Evolutionary conservation across 2,113 vertebrate species (phyloP).

Genomic region (human): DNA sequence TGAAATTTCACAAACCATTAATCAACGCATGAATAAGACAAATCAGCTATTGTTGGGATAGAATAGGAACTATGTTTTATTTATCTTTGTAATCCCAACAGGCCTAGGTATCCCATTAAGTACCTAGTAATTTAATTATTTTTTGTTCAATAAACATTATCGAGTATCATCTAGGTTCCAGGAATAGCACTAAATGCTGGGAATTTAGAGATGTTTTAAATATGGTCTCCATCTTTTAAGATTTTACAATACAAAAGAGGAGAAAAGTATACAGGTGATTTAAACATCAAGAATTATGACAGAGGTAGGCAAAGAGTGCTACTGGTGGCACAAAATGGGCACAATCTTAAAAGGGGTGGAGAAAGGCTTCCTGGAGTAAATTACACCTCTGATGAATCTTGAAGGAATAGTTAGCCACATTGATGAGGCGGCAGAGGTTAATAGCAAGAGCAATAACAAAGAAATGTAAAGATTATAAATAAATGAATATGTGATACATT

Average conservation of each 20-base stretch:
- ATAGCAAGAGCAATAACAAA: constrained; percentile 35
- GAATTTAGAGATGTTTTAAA: constrained; percentile 27
- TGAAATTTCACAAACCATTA: neutral
- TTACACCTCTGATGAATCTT: neutral
- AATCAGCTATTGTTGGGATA: neutral
- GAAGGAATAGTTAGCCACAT: neutral
- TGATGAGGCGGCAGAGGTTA: neutral
- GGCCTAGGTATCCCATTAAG: neutral
- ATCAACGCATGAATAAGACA: neutral
- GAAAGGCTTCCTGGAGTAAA: constrained; percentile 12
- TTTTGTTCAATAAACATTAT: constrained; percentile 16
- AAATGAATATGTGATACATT: constrained; percentile 3
- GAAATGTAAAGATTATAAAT: neutral
- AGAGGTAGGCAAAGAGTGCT: neutral
- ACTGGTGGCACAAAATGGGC: neutral
- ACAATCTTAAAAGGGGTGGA: neutral
- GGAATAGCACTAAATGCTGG: neutral
- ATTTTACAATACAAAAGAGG: neutral
- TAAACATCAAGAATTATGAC: constrained; percentile 19
- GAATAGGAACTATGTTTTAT: constrained; percentile 4
- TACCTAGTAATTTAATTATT: constrained; percentile 26
- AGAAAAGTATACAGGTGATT: neutral
- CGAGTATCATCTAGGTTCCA: neutral
- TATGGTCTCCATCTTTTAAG: neutral
- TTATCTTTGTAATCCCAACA: neutral